Percentiles rank a stretch among this genome's conserved stretches.
Conservation (phyloP, 2,888 invertebrate genomes). For the Salpingus planirostris region DNA sequence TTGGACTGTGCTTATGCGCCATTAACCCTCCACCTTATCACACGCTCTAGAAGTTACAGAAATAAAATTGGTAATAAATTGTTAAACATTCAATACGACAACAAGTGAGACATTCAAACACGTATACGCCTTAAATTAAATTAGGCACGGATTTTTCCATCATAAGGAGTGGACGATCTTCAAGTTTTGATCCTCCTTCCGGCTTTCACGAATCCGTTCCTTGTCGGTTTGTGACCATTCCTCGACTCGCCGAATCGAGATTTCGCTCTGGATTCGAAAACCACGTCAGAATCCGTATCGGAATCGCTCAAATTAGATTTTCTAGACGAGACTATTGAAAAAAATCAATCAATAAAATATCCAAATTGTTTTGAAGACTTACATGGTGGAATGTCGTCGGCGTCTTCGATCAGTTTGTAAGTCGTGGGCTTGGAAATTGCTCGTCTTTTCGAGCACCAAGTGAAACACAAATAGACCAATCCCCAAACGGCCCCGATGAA, state of each 20-base stretch:
- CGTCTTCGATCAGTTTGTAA: constrained; percentile 64
- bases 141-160: constrained; percentile 9
- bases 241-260: constrained; percentile 44
- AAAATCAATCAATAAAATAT: not conserved
- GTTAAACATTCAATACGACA: too few relatives aligned
- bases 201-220: constrained; percentile 49
- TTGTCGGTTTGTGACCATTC: constrained; percentile 48
- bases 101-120: too few relatives aligned
- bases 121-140: too few relatives aligned
- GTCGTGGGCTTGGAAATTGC: constrained; percentile 50
- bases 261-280: constrained; percentile 67
- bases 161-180: constrained; percentile 15
- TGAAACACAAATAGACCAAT: constrained; percentile 52
- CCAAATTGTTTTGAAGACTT: constrained; percentile 5
- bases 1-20: too few relatives aligned
- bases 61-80: too few relatives aligned
- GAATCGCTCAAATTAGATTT: constrained; percentile 63
- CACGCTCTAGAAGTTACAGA: too few relatives aligned
- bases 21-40: too few relatives aligned
- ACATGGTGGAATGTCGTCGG: constrained; percentile 27
- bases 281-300: constrained; percentile 77
- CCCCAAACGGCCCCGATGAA: constrained; percentile 56
- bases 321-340: constrained; percentile 50
- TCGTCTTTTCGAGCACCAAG: constrained; percentile 43
- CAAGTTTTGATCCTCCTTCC: constrained; percentile 48